Conservation (phyloP, 2,888 invertebrate genomes). For the Drosophila neonasuta region DNA sequence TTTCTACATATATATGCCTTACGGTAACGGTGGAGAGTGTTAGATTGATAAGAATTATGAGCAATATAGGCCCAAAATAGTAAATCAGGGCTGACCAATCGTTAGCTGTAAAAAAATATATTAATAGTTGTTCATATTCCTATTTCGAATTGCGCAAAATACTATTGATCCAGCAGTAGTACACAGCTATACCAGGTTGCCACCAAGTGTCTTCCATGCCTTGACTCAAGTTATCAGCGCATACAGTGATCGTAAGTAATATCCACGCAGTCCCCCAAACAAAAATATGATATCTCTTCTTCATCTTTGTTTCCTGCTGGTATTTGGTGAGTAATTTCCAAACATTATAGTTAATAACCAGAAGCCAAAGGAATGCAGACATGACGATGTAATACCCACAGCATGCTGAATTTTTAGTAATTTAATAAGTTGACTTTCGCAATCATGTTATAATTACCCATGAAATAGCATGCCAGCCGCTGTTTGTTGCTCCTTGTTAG, state of each 20-base stretch:
- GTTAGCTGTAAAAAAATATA: constrained; percentile 22
- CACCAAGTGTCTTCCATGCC: constrained; percentile 9
- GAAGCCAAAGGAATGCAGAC: constrained; percentile 91
- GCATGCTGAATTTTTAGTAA: constrained; percentile 45
- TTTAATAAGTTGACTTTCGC: too few species aligned
- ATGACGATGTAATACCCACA: constrained; percentile 87
- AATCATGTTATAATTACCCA: too few species aligned
- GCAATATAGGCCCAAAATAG: constrained; percentile 66
- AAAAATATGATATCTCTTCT: constrained; percentile 63
- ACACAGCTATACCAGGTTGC: constrained; percentile 83
- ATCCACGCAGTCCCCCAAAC: constrained; percentile 68
- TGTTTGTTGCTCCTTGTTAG: neutral
- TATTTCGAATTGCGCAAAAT: constrained; percentile 32
- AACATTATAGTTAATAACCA: constrained; percentile 91
- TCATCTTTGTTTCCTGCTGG: constrained; percentile 9
- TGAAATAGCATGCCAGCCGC: neutral
- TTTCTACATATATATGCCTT: constrained; percentile 61
- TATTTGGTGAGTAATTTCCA: constrained; percentile 84
- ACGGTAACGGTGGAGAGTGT: constrained; percentile 66
- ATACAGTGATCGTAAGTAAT: constrained; percentile 49
- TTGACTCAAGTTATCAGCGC: constrained; percentile 61
- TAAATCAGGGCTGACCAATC: constrained; percentile 62
- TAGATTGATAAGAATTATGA: constrained; percentile 66
- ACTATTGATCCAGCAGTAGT: constrained; percentile 85
- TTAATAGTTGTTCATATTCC: neutral